phyloP scores from a whole-genome alignment of 2,888 invertebrate genomes.

The Opisthograptis luteolata region DNA sequence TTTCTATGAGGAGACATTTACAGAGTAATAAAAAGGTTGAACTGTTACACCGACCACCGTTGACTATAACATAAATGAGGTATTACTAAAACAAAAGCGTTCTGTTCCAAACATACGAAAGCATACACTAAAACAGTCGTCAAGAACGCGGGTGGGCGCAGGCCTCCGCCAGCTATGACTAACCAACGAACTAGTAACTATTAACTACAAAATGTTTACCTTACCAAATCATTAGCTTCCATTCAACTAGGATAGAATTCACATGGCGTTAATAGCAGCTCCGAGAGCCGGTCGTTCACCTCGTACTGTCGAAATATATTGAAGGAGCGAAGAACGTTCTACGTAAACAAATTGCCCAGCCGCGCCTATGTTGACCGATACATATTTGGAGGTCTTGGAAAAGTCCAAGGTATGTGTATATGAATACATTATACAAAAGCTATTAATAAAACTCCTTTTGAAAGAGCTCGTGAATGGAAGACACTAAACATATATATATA shows the following conservation, averaged over 20 bases:
- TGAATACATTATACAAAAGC: neutral
- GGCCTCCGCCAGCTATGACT: slow-evolving; percentile 26
- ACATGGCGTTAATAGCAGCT: slow-evolving; percentile 53
- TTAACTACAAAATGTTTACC: slow-evolving; percentile 43
- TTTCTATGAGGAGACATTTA: slow-evolving; percentile 24
- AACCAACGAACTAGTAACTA: too few species aligned
- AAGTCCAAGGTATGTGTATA: slow-evolving; percentile 1
- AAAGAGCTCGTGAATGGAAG: too few species aligned
- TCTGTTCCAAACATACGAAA: slow-evolving; percentile 40
- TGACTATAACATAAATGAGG: slow-evolving; percentile 24
- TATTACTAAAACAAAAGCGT: slow-evolving; percentile 38
- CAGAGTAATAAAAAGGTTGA: slow-evolving; percentile 20
- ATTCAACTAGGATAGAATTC: slow-evolving; percentile 44
- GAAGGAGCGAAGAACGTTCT: slow-evolving; percentile 14
- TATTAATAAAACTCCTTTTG: neutral
- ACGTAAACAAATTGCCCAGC: slow-evolving; percentile 11
- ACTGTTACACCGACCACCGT: neutral
- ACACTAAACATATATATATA: too few species aligned
- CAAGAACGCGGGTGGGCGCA: slow-evolving; percentile 57
- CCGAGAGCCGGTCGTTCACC: slow-evolving; percentile 61
- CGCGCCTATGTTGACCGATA: slow-evolving; percentile 1
- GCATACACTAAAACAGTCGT: slow-evolving; percentile 58
- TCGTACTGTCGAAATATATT: slow-evolving; percentile 36
- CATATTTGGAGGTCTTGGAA: slow-evolving; percentile 5
- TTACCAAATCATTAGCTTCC: slow-evolving; percentile 38